phyloP scores from a whole-genome alignment of 2,888 invertebrate genomes.

The Lissonota sp. region DNA sequence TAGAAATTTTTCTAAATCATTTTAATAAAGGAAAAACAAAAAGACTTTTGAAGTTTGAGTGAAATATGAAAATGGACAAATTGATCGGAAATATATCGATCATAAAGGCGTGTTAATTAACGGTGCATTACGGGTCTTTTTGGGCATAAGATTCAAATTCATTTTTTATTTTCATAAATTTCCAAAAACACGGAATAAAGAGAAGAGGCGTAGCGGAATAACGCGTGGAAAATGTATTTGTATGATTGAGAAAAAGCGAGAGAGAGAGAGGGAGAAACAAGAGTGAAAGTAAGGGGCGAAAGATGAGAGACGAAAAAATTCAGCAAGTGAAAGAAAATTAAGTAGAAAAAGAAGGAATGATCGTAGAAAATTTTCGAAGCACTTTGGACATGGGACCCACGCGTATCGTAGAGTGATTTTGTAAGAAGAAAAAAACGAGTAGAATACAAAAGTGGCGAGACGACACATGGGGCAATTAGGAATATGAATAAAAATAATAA shows the following conservation, averaged over 20 bases:
- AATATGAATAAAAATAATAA: slow-evolving; percentile 56
- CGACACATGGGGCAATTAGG: slow-evolving; percentile 59
- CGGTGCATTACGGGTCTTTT: slow-evolving; percentile 44
- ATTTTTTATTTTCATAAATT: slow-evolving; percentile 38
- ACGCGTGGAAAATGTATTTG: slow-evolving; percentile 30
- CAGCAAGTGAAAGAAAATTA: slow-evolving; percentile 17
- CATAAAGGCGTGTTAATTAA: slow-evolving; percentile 19
- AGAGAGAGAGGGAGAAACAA: slow-evolving; percentile 34
- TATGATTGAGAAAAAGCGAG: slow-evolving; percentile 12
- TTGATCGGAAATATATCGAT: slow-evolving; percentile 12
- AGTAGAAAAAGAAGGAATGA: slow-evolving; percentile 51
- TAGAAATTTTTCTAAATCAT: too few species aligned
- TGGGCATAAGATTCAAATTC: slow-evolving; percentile 37
- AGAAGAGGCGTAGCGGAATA: slow-evolving; percentile 10
- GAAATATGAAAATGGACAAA: slow-evolving; percentile 11
- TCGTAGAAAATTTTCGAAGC: slow-evolving; percentile 65
- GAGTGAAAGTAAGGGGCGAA: slow-evolving; percentile 14
- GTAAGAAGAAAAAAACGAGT: slow-evolving; percentile 44
- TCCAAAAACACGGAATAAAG: slow-evolving; percentile 3
- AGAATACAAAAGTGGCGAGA: slow-evolving; percentile 25
- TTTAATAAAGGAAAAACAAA: too few species aligned
- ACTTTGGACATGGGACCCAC: slow-evolving; percentile 80
- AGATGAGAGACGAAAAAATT: slow-evolving; percentile 21
- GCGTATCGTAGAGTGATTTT: slow-evolving; percentile 72
- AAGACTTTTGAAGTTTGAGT: too few species aligned